A percentile compares a stretch with the other conserved stretches of the same genome.
Conservation (phyloP, 2,888 invertebrate species). For the Hermaeophaga mercurialis region DNA sequence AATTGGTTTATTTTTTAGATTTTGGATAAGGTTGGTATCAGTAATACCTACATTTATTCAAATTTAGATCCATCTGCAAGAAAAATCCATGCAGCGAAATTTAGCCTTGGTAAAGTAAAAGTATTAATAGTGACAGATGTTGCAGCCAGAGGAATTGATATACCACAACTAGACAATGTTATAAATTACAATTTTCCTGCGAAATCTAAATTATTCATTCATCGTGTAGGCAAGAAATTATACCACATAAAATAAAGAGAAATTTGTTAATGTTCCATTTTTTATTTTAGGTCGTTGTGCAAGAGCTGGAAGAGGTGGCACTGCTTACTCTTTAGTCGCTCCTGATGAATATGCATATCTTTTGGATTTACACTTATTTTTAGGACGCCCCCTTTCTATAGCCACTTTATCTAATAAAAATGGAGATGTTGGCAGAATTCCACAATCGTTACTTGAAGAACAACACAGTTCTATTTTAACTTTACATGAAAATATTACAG, state of each 20-base stretch:
- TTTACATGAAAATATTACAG: conserved; percentile 74
- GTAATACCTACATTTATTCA: conserved; percentile 92
- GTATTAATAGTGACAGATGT: conserved; percentile 96
- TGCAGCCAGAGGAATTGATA: conserved; percentile 96
- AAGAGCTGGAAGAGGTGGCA: conserved; percentile 89
- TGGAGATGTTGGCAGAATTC: conserved; percentile 78
- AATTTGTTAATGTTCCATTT: too few relatives aligned
- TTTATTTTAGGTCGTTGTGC: conserved; percentile 80
- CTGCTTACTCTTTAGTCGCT: conserved; percentile 87
- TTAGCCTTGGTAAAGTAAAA: conserved; percentile 77
- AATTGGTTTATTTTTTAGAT: conserved; percentile 67
- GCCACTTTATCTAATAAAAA: conserved; percentile 56
- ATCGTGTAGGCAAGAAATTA: conserved; percentile 84
- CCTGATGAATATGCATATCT: conserved; percentile 92
- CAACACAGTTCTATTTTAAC: conserved; percentile 76
- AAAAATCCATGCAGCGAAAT: conserved; percentile 92
- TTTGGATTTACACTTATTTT: conserved; percentile 92
- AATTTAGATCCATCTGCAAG: conserved; percentile 92
- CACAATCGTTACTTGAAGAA: conserved; percentile 81
- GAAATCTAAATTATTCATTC: conserved; percentile 96
- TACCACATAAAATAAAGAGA: too few relatives aligned
- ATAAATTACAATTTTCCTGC: conserved; percentile 98
- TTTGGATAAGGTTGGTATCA: conserved; percentile 74
- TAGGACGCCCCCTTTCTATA: conserved; percentile 76
- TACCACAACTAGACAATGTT: conserved; percentile 93